Conservation (phyloP, 1,140 invertebrate species). For the Chironomus striatipennis region DNA sequence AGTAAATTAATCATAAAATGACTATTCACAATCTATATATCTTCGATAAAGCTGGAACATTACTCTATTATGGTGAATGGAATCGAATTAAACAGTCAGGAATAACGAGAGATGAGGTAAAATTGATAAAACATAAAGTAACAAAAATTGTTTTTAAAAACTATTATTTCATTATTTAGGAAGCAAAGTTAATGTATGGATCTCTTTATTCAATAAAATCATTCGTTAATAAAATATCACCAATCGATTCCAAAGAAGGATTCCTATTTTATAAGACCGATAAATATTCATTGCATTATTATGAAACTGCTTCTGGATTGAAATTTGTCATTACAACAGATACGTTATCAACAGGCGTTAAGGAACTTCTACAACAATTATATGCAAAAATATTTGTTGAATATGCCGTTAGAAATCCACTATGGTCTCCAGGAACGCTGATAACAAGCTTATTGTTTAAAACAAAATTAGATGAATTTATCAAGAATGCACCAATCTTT, state of each 20-base stretch:
- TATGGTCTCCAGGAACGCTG: slow-evolving; percentile 70
- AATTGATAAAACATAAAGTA: slow-evolving; percentile 25
- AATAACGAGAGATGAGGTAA: slow-evolving; percentile 85
- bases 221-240: slow-evolving; percentile 91
- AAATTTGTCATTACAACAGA: slow-evolving; percentile 96
- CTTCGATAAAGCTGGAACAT: slow-evolving; percentile 83
- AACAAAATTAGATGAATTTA: slow-evolving; percentile 77
- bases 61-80: slow-evolving; percentile 93
- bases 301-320: slow-evolving; percentile 90
- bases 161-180: slow-evolving; percentile 51
- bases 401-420: slow-evolving; percentile 91
- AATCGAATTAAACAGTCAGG: slow-evolving; percentile 86
- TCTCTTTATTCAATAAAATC: slow-evolving; percentile 97
- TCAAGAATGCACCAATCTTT: slow-evolving; percentile 68
- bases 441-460: slow-evolving; percentile 93
- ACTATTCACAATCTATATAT: slow-evolving; percentile 95
- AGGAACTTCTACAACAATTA: slow-evolving; percentile 79
- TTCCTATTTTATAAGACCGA: slow-evolving; percentile 85
- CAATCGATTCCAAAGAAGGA: slow-evolving; percentile 83
- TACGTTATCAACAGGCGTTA: slow-evolving; percentile 66
- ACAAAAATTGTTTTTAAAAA: slow-evolving; percentile 27
- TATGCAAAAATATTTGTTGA: slow-evolving; percentile 92
- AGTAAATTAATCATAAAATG: slow-evolving; percentile 49
- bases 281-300: slow-evolving; percentile 89
- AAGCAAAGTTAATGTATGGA: slow-evolving; percentile 96